Evolutionary conservation across 1,140 invertebrate genomes (phyloP), one percentile per base, ranked within the genome.

Genomic region (Lepidurus arcticus): DNA sequence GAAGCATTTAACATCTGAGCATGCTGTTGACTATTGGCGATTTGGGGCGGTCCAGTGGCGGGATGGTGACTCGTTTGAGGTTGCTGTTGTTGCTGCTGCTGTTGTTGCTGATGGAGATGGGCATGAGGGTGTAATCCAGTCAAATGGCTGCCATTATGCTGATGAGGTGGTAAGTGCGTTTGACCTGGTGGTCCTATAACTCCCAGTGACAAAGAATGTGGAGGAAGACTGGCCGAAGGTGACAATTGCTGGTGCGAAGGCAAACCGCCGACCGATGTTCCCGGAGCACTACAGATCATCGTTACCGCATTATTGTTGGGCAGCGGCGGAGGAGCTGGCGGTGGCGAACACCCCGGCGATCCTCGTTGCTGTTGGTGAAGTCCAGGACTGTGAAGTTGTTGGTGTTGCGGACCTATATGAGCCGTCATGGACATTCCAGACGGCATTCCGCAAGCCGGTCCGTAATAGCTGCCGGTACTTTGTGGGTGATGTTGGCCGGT

Each of bases 331-430:
- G 80, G 78, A n/a, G 80, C 80, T 1, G 76, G 76, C n/a, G 78
- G 82, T 45, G 80, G 78, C 78, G 78, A 79, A 42, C 73, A 75
- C 75, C 43, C 44, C 47, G 74, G 44, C 34, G 74, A 21, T 76
- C 44, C 75, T 73, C 53, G 75, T 24, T 45, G 78, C 73, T 74
- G 83, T 87, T 78, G 86, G 86, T 78, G 86, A 78, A 80, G 90
- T 83, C 90, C 90, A 65, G 91, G 87, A 81, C 89, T 88, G 80
- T 91, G 90, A 26, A 85, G 81, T 79, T 86, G 85, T 76, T 85
- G 84, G 10, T 74, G 78, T 34, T 78, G 78, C 4, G 79, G 79
- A 42, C 77, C 79, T 47, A 79, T 74, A 7, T 78, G 79, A 9
- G 77, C 79, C 7, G 78, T 78, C 74, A 80, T 47, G 5, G 79